Percentiles rank a stretch among this genome's conserved stretches.
These are phyloP conservation scores for Homalodisca vitripennis DNA, from an alignment of 1,140 invertebrate species.

Conservation along the genomic window DNA sequence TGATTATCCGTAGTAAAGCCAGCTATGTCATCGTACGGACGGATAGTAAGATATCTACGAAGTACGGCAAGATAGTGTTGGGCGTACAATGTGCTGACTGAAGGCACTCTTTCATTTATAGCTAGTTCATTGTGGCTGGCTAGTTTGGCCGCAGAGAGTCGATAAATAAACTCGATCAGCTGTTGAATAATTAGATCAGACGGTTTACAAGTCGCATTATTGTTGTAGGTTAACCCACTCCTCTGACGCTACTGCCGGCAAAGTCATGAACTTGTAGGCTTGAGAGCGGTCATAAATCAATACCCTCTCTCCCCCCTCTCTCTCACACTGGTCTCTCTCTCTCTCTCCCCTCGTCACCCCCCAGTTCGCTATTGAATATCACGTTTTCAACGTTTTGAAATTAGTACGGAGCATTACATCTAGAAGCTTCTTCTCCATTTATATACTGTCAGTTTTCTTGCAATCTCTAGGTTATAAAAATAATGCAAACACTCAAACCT, in stretches of 20 bases:
- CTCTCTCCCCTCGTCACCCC: not conserved
- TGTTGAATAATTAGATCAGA: not conserved
- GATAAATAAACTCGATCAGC: not conserved
- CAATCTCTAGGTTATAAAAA: too few species aligned
- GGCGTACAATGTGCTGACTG: too few species aligned
- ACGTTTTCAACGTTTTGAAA: conserved; percentile 5
- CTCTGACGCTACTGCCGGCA: conserved; percentile 10
- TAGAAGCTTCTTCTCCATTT: not conserved
- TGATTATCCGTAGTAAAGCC: too few species aligned
- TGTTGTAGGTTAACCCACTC: conserved; percentile 4
- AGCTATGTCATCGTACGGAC: too few species aligned
- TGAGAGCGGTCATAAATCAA: conserved; percentile 8
- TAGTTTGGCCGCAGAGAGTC: too few species aligned
- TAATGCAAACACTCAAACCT: too few species aligned
- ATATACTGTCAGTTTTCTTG: not conserved
- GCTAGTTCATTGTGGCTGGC: too few species aligned
- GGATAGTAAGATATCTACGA: too few species aligned
- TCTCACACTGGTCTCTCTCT: not conserved
- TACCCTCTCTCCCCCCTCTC: not conserved
- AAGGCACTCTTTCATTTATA: too few species aligned
- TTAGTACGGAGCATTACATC: conserved; percentile 4
- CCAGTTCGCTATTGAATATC: conserved; percentile 1
- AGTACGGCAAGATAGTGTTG: too few species aligned
- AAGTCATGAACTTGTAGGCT: conserved; percentile 2
- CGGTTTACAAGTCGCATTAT: not conserved